Conservation (phyloP, 2,797 vertebrate species). For the Danio albolineatus region DNA sequence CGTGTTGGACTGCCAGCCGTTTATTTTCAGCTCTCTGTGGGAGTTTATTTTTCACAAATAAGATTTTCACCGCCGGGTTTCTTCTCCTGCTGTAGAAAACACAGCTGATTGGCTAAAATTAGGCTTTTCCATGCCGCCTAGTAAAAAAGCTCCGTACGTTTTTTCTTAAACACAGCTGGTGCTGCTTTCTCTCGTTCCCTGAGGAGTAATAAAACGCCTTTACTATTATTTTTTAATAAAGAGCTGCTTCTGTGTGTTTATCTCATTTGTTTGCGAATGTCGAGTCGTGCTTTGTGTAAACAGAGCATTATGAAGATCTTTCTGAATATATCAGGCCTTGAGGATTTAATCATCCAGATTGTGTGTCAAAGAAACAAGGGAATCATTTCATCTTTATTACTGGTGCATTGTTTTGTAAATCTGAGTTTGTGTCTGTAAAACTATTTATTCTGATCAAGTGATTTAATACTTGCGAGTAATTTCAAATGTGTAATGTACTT, state of each 20-base stretch:
- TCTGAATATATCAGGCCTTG: background rate
- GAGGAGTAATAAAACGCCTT: background rate
- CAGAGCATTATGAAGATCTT: too few species aligned
- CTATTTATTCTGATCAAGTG: background rate
- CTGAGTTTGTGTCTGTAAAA: background rate
- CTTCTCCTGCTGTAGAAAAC: background rate
- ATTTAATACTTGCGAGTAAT: too few species aligned
- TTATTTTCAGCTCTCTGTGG: background rate
- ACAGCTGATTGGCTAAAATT: background rate
- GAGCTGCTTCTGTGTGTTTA: background rate
- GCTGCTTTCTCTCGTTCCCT: background rate
- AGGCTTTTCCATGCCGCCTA: too few species aligned
- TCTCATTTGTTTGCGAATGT: background rate
- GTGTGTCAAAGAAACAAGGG: background rate
- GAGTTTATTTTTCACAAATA: slow-evolving; percentile 1
- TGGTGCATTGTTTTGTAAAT: background rate
- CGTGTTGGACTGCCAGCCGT: background rate
- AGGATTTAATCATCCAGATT: background rate
- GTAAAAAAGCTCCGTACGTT: too few species aligned
- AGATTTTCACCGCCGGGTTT: background rate
- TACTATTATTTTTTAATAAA: background rate
- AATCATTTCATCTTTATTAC: background rate
- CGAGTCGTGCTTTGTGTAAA: too few species aligned
- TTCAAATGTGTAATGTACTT: too few species aligned
- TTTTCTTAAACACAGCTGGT: too few species aligned